Evolutionary conservation across 2,113 vertebrate genomes (phyloP).

Genomic region (Ivindomyrus marchei): DNA sequence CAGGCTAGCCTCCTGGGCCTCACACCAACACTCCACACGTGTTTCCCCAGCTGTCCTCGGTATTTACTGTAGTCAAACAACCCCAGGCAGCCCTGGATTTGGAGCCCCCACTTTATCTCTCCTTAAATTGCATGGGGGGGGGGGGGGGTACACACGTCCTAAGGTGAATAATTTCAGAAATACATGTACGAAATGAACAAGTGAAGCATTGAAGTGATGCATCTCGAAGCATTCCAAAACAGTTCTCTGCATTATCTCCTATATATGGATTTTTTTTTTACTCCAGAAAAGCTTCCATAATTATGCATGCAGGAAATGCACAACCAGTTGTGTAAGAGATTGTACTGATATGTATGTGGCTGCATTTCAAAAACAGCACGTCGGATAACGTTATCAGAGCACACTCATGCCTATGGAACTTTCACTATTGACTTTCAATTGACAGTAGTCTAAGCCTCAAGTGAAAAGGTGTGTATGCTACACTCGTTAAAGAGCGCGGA

Average conservation of each 20-base stretch:
- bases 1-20: too few species aligned
- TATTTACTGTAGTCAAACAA: slow-evolving; percentile 64
- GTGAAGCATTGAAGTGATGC: neutral
- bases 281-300: neutral
- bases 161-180: neutral
- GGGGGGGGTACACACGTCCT: neutral
- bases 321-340: neutral
- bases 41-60: too few species aligned
- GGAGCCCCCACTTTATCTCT: too few species aligned
- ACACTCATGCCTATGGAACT: neutral
- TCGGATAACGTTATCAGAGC: neutral
- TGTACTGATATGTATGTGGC: neutral
- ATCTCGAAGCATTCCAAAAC: neutral
- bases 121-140: neutral
- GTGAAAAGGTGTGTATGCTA: neutral
- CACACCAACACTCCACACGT: too few species aligned
- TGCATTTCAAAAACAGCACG: neutral
- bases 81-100: slow-evolving; percentile 20
- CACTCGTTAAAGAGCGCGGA: neutral
- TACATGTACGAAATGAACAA: neutral
- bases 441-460: neutral
- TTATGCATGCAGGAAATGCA: neutral
- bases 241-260: neutral
- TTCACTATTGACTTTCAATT: neutral
- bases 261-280: neutral